Conservation (phyloP, 2,888 invertebrate genomes). For the Capitulum mitella region DNA sequence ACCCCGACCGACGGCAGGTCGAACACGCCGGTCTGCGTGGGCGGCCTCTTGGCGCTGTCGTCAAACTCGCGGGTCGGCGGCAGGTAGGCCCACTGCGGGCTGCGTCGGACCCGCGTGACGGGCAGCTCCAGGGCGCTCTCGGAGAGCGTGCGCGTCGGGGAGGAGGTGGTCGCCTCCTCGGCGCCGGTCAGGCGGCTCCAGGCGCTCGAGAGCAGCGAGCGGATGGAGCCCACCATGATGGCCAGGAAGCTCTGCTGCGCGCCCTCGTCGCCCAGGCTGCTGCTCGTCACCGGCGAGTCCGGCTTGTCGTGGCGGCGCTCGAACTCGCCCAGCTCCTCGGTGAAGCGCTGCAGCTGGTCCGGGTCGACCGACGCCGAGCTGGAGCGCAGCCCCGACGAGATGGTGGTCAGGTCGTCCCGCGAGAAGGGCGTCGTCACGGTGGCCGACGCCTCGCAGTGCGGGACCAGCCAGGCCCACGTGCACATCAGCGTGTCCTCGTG, state of each 20-base stretch:
- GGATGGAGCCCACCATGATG: not conserved
- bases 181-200: not conserved
- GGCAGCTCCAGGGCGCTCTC: not conserved
- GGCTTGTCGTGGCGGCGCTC: not conserved
- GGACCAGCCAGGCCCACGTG: constrained; percentile 73
- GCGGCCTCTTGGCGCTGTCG: not conserved
- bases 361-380: not conserved
- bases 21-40: not conserved
- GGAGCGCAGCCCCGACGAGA: not conserved
- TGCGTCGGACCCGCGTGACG: not conserved
- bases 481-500: constrained; percentile 62
- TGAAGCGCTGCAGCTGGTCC: not conserved
- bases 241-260: not conserved
- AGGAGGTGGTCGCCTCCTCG: not conserved
- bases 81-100: not conserved
- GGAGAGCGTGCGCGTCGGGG: not conserved
- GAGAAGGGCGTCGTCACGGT: constrained; percentile 38
- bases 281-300: not conserved
- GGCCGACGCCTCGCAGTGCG: constrained; percentile 53
- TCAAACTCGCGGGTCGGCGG: not conserved
- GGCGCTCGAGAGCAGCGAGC: not conserved
- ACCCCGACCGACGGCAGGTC: not conserved
- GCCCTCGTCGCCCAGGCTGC: not conserved
- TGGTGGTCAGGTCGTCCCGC: not conserved
- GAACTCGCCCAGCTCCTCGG: not conserved